phyloP scores from a whole-genome alignment of 1,140 invertebrate genomes.

The Triops longicaudatus region DNA sequence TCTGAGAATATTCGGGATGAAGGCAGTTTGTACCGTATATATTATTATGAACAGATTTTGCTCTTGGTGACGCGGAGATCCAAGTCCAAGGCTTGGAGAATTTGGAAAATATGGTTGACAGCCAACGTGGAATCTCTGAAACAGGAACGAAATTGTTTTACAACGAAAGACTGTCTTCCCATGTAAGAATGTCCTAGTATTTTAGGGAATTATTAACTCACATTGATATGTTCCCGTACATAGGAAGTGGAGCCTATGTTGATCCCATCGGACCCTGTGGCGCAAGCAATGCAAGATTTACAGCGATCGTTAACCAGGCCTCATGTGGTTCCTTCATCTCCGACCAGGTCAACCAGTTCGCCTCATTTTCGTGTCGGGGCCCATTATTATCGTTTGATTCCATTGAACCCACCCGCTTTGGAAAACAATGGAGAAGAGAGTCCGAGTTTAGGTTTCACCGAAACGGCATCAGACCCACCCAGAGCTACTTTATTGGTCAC shows the following conservation, averaged over 20 bases:
- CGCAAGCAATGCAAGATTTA: background rate
- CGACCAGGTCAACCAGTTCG: background rate
- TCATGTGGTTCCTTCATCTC: background rate
- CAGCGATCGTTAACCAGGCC: background rate
- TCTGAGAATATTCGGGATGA: background rate
- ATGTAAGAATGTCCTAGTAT: background rate
- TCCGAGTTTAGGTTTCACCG: background rate
- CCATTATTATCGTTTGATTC: background rate
- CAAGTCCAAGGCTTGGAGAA: background rate
- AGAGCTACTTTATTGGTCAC: slow-evolving; percentile 3
- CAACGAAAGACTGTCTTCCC: slow-evolving; percentile 2
- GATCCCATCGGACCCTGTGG: background rate
- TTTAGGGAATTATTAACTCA: background rate
- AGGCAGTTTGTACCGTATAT: background rate
- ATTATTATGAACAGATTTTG: background rate
- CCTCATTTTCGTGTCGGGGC: background rate
- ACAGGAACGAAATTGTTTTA: background rate
- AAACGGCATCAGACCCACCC: background rate
- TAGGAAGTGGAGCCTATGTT: background rate
- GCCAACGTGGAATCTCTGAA: background rate
- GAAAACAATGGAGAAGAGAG: background rate
- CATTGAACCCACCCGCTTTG: background rate
- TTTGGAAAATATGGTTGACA: background rate
- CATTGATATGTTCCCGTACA: background rate
- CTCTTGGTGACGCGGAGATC: background rate